phyloP scores from a whole-genome alignment of 2,888 invertebrate genomes.

The Morpho helenor region DNA sequence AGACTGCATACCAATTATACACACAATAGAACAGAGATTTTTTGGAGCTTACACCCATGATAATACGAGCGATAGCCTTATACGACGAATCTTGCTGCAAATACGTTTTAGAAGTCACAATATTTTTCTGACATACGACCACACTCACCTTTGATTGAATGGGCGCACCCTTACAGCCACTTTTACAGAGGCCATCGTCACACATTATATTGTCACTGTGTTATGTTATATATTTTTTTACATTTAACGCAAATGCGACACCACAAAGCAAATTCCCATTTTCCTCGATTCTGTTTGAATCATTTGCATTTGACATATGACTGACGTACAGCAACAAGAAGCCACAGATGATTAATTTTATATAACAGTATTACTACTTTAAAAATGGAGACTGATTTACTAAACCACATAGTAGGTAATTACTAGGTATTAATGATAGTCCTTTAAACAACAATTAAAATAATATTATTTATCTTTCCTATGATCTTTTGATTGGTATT shows the following conservation, averaged over 20 bases:
- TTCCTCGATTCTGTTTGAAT: not conserved
- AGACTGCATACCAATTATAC: not conserved
- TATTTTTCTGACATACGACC: conserved; percentile 28
- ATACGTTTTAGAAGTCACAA: conserved; percentile 13
- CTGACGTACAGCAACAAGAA: not conserved
- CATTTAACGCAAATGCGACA: conserved; percentile 59
- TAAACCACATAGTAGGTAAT: too few species aligned
- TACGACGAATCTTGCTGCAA: conserved; percentile 9
- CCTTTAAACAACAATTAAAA: too few species aligned
- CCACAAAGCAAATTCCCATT: conserved; percentile 41
- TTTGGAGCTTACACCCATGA: conserved; percentile 9
- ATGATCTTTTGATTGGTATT: too few species aligned
- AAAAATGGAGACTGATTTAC: too few species aligned
- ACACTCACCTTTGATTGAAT: conserved; percentile 89
- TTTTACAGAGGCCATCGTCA: conserved; percentile 93
- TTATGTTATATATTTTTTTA: conserved; percentile 51
- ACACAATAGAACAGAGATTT: not conserved
- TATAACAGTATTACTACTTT: too few species aligned
- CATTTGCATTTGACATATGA: not conserved
- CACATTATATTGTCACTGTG: conserved; percentile 69
- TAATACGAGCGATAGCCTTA: conserved; percentile 13
- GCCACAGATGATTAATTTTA: too few species aligned
- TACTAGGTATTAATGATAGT: too few species aligned
- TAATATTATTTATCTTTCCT: too few species aligned
- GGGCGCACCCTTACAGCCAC: conserved; percentile 94